These are phyloP conservation scores for Dendropsophus ebraccatus DNA, from an alignment of 2,113 vertebrate genomes.

Conservation along the genomic window DNA sequence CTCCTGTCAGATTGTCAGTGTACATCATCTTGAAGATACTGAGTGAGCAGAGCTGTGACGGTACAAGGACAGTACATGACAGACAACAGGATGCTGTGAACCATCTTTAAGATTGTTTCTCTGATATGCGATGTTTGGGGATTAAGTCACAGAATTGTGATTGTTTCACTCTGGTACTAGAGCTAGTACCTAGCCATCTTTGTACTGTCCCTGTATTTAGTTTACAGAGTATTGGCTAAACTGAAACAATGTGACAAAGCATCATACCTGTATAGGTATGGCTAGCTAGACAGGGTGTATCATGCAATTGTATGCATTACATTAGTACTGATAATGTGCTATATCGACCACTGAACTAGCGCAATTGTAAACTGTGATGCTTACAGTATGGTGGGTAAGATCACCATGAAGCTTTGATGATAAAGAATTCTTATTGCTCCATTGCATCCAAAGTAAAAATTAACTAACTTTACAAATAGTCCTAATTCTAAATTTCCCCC, in stretches of 20 bases:
- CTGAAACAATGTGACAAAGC: not conserved
- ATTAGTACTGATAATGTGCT: too few relatives aligned
- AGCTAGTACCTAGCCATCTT: not conserved
- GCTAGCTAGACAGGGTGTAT: too few relatives aligned
- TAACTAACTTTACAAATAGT: too few relatives aligned
- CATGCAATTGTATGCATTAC: too few relatives aligned
- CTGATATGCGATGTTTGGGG: not conserved
- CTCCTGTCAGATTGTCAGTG: not conserved
- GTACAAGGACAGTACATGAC: not conserved
- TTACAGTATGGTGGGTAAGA: too few relatives aligned
- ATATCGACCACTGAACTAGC: too few relatives aligned
- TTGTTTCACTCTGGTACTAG: not conserved
- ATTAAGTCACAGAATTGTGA: not conserved
- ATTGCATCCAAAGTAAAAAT: too few relatives aligned
- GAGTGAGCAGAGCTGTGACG: not conserved
- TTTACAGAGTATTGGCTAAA: not conserved
- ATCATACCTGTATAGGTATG: not conserved
- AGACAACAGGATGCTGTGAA: not conserved
- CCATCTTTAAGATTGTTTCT: not conserved
- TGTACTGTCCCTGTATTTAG: not conserved
- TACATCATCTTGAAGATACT: not conserved
- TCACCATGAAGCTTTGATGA: too few relatives aligned
- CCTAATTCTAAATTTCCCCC: too few relatives aligned
- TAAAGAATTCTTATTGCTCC: too few relatives aligned
- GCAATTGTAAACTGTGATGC: too few relatives aligned